Conservation (phyloP, 2,888 invertebrate genomes). For the Eueremaeus valkanovi region DNA sequence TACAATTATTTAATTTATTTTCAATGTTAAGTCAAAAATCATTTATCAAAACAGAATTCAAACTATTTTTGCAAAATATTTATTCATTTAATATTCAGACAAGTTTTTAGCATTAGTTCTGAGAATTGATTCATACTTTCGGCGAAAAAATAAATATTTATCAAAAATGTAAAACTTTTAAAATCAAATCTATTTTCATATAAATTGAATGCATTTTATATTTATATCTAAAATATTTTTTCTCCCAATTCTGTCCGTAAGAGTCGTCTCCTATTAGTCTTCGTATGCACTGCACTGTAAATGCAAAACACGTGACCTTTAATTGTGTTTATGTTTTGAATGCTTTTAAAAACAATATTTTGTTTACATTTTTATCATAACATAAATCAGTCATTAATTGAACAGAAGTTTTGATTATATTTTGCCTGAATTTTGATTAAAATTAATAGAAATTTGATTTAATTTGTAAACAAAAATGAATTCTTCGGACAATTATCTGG, state of each 20-base stretch:
- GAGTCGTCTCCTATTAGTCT: conserved; percentile 25
- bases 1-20: no score
- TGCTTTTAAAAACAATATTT: not conserved
- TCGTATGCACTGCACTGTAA: not conserved
- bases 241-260: not conserved
- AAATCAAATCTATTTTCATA: no score
- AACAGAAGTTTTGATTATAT: not conserved
- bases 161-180: no score
- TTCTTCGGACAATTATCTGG: conserved; percentile 6
- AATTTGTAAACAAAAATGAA: not conserved
- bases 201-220: no score
- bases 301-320: conserved; percentile 11
- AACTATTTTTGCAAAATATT: not conserved
- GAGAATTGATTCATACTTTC: no score
- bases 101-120: no score
- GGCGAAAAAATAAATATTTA: no score
- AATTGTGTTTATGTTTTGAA: conserved; percentile 18
- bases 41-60: no score
- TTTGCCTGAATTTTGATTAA: not conserved
- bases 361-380: not conserved
- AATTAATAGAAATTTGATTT: not conserved
- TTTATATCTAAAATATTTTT: no score
- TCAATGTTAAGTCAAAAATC: no score
- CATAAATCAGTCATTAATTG: not conserved
- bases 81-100: not conserved